Evolutionary conservation across 2,888 invertebrate genomes (phyloP).

Genomic region (Tachystola acroxantha): DNA sequence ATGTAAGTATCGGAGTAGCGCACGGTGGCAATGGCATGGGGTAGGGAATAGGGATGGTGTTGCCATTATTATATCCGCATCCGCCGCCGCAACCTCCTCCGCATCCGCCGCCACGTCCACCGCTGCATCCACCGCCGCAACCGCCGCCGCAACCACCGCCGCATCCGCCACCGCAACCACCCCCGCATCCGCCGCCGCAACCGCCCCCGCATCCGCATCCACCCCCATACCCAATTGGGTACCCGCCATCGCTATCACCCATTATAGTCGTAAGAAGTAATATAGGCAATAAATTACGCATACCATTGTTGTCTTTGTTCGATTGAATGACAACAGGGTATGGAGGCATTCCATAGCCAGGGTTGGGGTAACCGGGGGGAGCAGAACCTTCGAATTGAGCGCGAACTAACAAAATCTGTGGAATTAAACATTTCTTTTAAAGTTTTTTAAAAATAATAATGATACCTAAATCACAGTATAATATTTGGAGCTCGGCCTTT

Average conservation of each 20-base stretch:
- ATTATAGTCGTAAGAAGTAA: conserved; percentile 39
- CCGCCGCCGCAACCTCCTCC: conserved; percentile 21
- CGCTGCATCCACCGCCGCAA: conserved; percentile 21
- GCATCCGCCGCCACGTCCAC: conserved; percentile 20
- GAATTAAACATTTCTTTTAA: too few relatives aligned
- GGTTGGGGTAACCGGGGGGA: conserved; percentile 19
- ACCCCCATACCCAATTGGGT: conserved; percentile 11
- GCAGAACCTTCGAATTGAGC: conserved; percentile 31
- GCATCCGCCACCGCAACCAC: conserved; percentile 11
- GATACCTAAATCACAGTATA: too few relatives aligned
- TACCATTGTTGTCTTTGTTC: conserved; percentile 32
- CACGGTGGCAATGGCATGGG: conserved; percentile 40
- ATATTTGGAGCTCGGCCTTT: too few relatives aligned
- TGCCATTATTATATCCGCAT: conserved; percentile 17
- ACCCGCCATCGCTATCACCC: conserved; percentile 25
- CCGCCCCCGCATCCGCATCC: conserved; percentile 17
- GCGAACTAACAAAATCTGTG: conserved; percentile 31
- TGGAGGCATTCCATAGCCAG: conserved; percentile 25
- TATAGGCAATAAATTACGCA: conserved; percentile 35
- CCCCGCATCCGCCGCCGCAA: conserved; percentile 19
- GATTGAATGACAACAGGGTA: conserved; percentile 38
- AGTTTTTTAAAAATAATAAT: too few relatives aligned
- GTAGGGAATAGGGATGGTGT: conserved; percentile 33
- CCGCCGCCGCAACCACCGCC: conserved; percentile 14
- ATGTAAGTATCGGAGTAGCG: conserved; percentile 27